Percentiles rank a stretch among this genome's conserved stretches.
Conservation (phyloP, 1,140 invertebrate genomes). For the Aphelinus certus region DNA sequence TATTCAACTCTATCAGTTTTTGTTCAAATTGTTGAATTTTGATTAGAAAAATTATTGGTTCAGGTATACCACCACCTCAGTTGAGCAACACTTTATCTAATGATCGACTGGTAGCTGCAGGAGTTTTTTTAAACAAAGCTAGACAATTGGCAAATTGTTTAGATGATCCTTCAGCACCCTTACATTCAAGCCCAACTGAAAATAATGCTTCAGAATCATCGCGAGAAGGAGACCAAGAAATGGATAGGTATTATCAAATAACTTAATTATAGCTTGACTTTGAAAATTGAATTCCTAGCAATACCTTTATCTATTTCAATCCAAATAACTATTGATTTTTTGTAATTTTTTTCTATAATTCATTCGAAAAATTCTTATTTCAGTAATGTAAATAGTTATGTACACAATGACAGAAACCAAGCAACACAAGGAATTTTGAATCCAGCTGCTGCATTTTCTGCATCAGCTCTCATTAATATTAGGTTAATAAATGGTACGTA, state of each 20-base stretch:
- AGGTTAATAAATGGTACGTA: conserved; percentile 39
- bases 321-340: conserved; percentile 1
- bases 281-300: not conserved
- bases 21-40: too few species aligned
- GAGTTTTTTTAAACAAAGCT: conserved; percentile 62
- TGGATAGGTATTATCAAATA: conserved; percentile 42
- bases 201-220: conserved; percentile 39
- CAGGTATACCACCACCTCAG: conserved; percentile 56
- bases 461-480: conserved; percentile 57
- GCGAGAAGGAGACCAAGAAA: conserved; percentile 48
- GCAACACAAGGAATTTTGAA: conserved; percentile 55
- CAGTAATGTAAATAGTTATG: conserved; percentile 38
- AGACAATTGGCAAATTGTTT: conserved; percentile 59
- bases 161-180: conserved; percentile 55
- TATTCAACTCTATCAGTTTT: too few species aligned
- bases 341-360: conserved; percentile 27
- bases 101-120: conserved; percentile 60
- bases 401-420: conserved; percentile 47
- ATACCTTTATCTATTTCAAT: not conserved
- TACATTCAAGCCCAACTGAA: conserved; percentile 45
- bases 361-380: conserved; percentile 16
- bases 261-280: not conserved
- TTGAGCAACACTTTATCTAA: conserved; percentile 60
- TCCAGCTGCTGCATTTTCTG: conserved; percentile 62
- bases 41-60: not conserved